These are phyloP conservation scores for Geotrupes spiniger DNA, from an alignment of 2,888 invertebrate species.

Conservation along the genomic window DNA sequence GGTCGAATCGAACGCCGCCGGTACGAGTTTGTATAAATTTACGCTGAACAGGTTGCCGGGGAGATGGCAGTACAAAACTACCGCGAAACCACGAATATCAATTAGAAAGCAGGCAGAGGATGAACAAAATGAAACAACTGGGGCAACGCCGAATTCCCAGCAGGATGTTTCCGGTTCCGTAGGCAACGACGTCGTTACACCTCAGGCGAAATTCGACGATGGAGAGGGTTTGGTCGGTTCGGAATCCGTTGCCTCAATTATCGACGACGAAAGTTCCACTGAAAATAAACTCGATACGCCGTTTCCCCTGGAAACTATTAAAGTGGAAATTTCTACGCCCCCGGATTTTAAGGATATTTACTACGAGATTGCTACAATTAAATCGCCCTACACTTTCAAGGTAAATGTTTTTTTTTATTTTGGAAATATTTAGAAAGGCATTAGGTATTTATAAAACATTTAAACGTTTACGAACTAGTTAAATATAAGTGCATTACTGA, in stretches of 20 bases:
- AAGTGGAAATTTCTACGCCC: constrained; percentile 85
- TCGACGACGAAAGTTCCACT: constrained; percentile 60
- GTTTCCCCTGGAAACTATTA: constrained; percentile 71
- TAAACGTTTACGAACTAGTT: too few relatives aligned
- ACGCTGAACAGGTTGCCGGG: constrained; percentile 80
- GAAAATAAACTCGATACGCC: constrained; percentile 64
- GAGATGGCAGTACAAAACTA: constrained; percentile 89
- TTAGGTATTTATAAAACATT: too few relatives aligned
- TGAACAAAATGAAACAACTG: constrained; percentile 52
- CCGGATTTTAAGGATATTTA: constrained; percentile 82
- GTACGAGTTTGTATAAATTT: constrained; percentile 70
- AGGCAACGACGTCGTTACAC: constrained; percentile 54
- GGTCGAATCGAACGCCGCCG: constrained; percentile 53
- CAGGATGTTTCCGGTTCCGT: constrained; percentile 23
- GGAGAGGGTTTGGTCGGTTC: constrained; percentile 69
- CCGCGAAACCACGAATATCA: constrained; percentile 80
- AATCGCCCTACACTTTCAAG: constrained; percentile 87
- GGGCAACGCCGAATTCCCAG: constrained; percentile 36
- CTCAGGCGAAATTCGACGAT: constrained; percentile 55
- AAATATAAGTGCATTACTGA: too few relatives aligned
- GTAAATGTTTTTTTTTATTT: too few relatives aligned
- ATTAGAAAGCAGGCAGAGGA: constrained; percentile 69
- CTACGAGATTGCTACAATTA: constrained; percentile 86
- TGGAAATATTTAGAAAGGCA: too few relatives aligned
- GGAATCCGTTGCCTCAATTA: constrained; percentile 63